Base-by-base conservation (phyloP, 2,797 vertebrate species). In the Hirundo rustica region DNA sequence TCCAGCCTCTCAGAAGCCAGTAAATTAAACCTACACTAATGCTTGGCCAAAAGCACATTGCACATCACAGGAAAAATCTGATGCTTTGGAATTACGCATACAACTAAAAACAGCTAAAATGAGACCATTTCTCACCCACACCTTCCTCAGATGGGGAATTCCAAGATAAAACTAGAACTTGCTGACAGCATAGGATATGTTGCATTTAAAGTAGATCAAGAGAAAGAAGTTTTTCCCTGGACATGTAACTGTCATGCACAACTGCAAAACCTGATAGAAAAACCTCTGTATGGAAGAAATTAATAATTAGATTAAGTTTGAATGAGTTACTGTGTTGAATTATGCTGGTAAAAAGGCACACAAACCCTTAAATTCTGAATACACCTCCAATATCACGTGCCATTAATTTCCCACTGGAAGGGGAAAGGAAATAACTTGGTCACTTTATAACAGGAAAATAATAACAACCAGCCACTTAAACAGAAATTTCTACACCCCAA, bases 161-260 rank as follows among this genome's bases (percentile, higher is more conserved):
- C 47, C 48, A 77, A 77, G 65, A 57, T 10, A 76, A 70, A 90
- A 73, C 27, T 53, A 83, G 22, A 92, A 91, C 44, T 50, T 70
- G 29, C 38, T 72, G 40, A 60, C 18, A 66, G 27, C 5, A 3
- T 9, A 64, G 10, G 7, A 6, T 71, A 45, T 27, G 32, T 8
- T 4, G 2, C 32, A 77, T 47, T 77, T 84, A 51, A 81, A 81
- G n/a, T 29, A 75, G 61, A 65, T 29, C 12, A 70, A 54, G 3
- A 2, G n/a, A 51, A 80, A 74, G 4, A 40, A 42, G 11, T 5
- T 82, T 79, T 79, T 40, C 7, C 21, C 36, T 30, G 1, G 6
- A 74, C 6, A 45, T 2, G 0, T n/a, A 77, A 71, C 40, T 80
- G 61, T 40, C 38, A 73, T 13, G 76, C 5, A 53, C 8, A 88